Percentiles rank a stretch among this genome's conserved stretches.
phyloP scores from a whole-genome alignment of 2,797 vertebrate species.

The Toxotes lorentzi region DNA sequence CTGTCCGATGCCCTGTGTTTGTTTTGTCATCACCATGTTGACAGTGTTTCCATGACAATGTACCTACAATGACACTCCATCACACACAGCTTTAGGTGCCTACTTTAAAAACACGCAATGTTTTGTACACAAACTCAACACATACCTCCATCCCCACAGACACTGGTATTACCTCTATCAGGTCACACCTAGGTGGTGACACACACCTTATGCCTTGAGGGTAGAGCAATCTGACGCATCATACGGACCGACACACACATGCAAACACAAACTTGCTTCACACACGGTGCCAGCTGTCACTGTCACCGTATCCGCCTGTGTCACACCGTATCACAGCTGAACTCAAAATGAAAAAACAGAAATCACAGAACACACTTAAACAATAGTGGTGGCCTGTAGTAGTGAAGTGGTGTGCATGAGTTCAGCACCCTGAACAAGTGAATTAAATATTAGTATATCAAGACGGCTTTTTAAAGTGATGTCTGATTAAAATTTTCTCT shows the following conservation, averaged over 20 bases:
- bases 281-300: slow-evolving; percentile 43
- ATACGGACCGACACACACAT: slow-evolving; percentile 13
- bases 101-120: slow-evolving; percentile 28
- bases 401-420: background rate
- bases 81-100: slow-evolving; percentile 23
- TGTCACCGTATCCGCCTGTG: slow-evolving; percentile 21
- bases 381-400: background rate
- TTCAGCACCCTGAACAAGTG: background rate
- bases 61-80: slow-evolving; percentile 32
- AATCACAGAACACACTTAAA: slow-evolving; percentile 12
- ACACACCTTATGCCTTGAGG: slow-evolving; percentile 53
- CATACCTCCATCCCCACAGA: slow-evolving; percentile 8
- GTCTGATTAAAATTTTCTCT: slow-evolving; percentile 26
- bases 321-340: slow-evolving; percentile 33
- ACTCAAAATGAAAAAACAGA: slow-evolving; percentile 12
- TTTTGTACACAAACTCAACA: slow-evolving; percentile 19
- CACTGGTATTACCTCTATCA: slow-evolving; percentile 44
- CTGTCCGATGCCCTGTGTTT: slow-evolving; percentile 53
- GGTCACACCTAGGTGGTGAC: slow-evolving; percentile 61
- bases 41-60: slow-evolving; percentile 53
- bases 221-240: slow-evolving; percentile 52
- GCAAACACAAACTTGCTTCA: slow-evolving; percentile 46
- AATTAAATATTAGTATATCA: slow-evolving; percentile 22
- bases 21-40: slow-evolving; percentile 53
- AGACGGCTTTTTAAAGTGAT: slow-evolving; percentile 23